phyloP scores from a whole-genome alignment of 2,888 invertebrate genomes.

The Iphiclides podalirius region DNA sequence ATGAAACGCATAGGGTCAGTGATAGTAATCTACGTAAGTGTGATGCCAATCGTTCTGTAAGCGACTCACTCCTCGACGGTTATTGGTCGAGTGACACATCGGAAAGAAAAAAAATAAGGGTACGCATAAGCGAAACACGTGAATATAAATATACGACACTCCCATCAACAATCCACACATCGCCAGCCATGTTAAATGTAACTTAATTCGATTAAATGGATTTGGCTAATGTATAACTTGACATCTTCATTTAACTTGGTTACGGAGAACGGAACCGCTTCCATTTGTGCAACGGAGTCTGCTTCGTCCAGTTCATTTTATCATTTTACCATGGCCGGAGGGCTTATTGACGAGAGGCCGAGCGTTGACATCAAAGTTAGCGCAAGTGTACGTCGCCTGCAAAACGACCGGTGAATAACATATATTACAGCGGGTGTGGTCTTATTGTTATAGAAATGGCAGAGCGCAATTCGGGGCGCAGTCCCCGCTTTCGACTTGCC shows the following conservation, averaged over 20 bases:
- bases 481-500: too few species aligned
- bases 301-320: too few species aligned
- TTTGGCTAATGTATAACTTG: too few species aligned
- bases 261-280: too few species aligned
- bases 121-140: neutral
- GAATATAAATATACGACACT: slow-evolving; percentile 2
- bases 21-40: slow-evolving; percentile 24
- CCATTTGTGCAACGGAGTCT: too few species aligned
- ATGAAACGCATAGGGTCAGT: slow-evolving; percentile 29
- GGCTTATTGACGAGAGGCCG: too few species aligned
- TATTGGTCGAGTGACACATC: neutral
- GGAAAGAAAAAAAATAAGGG: neutral
- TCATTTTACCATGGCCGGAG: too few species aligned
- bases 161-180: neutral
- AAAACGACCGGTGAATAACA: slow-evolving; percentile 6
- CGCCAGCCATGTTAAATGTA: too few species aligned
- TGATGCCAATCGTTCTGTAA: slow-evolving; percentile 18
- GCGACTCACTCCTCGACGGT: slow-evolving; percentile 16
- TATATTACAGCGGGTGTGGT: slow-evolving; percentile 14
- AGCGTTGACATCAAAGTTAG: too few species aligned
- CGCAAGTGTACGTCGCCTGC: slow-evolving; percentile 5
- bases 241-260: too few species aligned
- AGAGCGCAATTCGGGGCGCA: slow-evolving; percentile 17
- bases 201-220: too few species aligned
- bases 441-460: slow-evolving; percentile 18